These are phyloP conservation scores for Drosophila hamatofila DNA, from an alignment of 2,888 invertebrate species.

Conservation along the genomic window DNA sequence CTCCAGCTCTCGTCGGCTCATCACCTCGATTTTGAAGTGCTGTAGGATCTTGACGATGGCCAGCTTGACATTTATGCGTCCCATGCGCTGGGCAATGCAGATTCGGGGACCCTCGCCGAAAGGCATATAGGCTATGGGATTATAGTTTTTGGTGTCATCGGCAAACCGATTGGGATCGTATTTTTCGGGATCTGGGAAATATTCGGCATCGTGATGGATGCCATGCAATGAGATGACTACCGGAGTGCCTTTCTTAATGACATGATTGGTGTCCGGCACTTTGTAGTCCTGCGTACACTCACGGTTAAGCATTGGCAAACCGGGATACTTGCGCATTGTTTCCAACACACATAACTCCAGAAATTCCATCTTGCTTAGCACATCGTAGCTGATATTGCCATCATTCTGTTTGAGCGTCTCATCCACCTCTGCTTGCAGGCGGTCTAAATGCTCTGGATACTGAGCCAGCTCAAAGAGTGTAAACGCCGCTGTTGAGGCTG, in stretches of 20 bases:
- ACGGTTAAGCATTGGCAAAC: constrained; percentile 83
- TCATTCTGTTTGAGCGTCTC: constrained; percentile 75
- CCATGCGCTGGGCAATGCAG: constrained; percentile 84
- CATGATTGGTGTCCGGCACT: constrained; percentile 77
- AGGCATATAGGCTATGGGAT: constrained; percentile 82
- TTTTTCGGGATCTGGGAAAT: constrained; percentile 84
- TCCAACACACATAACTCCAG: constrained; percentile 84
- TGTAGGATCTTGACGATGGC: constrained; percentile 74
- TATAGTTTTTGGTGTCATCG: constrained; percentile 72
- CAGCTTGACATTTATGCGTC: constrained; percentile 76
- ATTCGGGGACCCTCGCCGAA: constrained; percentile 85
- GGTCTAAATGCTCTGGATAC: constrained; percentile 82
- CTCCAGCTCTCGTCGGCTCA: constrained; percentile 71
- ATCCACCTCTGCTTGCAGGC: constrained; percentile 82
- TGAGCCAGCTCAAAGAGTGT: constrained; percentile 84
- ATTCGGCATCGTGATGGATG: constrained; percentile 83
- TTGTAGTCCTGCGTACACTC: constrained; percentile 83
- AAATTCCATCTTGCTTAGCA: constrained; percentile 85
- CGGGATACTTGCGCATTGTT: constrained; percentile 85
- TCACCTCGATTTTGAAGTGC: constrained; percentile 72
- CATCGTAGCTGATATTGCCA: constrained; percentile 81
- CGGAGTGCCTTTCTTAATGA: constrained; percentile 83
- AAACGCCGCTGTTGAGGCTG: constrained; percentile 83
- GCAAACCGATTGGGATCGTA: constrained; percentile 85
- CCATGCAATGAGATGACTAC: constrained; percentile 83